Percentiles rank a stretch among this genome's conserved stretches.
Evolutionary conservation across 64 coral and sea anemone species (phyloP).

Genomic region (Montipora sp.): DNA sequence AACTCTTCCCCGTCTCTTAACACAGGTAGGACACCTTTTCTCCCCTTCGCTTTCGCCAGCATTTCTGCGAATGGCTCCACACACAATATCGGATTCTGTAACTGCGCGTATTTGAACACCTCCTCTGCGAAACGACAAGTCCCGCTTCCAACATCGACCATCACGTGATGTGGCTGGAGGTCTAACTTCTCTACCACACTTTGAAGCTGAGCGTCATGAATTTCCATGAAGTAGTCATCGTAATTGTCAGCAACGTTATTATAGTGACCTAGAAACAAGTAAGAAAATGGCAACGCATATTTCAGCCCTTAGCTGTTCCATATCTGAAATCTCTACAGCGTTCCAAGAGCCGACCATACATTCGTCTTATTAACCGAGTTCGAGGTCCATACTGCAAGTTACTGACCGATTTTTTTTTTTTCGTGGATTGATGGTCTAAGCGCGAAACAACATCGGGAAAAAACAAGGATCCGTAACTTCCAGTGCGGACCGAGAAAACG

Average conservation of each 20-base stretch:
- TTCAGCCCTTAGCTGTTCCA: no score
- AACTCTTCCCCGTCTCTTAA: background rate
- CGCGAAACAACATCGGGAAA: no score
- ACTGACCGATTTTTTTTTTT: no score
- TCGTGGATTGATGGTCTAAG: no score
- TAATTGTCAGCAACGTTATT: background rate
- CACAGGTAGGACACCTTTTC: background rate
- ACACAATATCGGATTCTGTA: background rate
- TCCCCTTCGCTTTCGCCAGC: background rate
- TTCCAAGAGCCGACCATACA: no score
- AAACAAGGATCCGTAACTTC: no score
- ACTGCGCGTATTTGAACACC: background rate
- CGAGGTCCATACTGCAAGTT: no score
- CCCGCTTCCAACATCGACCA: background rate
- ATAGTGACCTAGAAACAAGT: background rate
- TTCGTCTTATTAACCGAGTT: no score
- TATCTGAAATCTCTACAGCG: no score
- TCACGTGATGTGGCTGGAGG: background rate
- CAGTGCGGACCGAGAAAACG: no score
- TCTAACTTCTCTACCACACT: background rate
- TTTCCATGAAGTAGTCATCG: background rate
- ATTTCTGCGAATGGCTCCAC: background rate
- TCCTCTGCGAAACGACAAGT: background rate
- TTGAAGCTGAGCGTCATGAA: background rate
- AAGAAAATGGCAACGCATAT: no score